Evolutionary conservation across 1,140 invertebrate genomes (phyloP).

Genomic region (Pogonus chalceus): DNA sequence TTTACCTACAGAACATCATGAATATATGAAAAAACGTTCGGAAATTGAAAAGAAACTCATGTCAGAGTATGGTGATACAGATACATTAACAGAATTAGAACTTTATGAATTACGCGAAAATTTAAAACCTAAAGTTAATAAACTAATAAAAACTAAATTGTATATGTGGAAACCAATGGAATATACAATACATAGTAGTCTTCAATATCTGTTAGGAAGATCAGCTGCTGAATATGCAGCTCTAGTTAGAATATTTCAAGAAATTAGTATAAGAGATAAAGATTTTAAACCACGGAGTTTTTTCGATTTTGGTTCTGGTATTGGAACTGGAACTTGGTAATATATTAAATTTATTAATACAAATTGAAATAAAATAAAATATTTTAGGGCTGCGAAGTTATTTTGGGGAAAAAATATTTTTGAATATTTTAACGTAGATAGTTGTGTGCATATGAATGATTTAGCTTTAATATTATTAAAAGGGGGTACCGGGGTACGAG

Average conservation of each 20-base stretch:
- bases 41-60: constrained; percentile 35
- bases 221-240: constrained; percentile 65
- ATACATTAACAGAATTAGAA: constrained; percentile 40
- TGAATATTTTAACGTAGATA: constrained; percentile 77
- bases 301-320: constrained; percentile 85
- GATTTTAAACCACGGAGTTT: constrained; percentile 65
- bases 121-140: constrained; percentile 28
- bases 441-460: constrained; percentile 69
- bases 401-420: constrained; percentile 59
- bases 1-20: constrained; percentile 51
- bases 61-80: constrained; percentile 38
- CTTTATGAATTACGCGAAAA: constrained; percentile 18
- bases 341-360: not conserved
- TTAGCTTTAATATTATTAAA: constrained; percentile 60
- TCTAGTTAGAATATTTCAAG: constrained; percentile 57
- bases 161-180: constrained; percentile 63
- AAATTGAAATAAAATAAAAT: not conserved
- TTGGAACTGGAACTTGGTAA: constrained; percentile 72
- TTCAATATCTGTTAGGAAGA: constrained; percentile 60
- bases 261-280: constrained; percentile 53
- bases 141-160: constrained; percentile 44
- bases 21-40: constrained; percentile 37
- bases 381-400: constrained; percentile 56
- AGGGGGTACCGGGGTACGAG: constrained; percentile 48
- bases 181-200: constrained; percentile 50